A percentile compares a stretch with the other conserved stretches of the same genome.
phyloP scores from a whole-genome alignment of 2,113 vertebrate genomes.

The Lepus americanus region DNA sequence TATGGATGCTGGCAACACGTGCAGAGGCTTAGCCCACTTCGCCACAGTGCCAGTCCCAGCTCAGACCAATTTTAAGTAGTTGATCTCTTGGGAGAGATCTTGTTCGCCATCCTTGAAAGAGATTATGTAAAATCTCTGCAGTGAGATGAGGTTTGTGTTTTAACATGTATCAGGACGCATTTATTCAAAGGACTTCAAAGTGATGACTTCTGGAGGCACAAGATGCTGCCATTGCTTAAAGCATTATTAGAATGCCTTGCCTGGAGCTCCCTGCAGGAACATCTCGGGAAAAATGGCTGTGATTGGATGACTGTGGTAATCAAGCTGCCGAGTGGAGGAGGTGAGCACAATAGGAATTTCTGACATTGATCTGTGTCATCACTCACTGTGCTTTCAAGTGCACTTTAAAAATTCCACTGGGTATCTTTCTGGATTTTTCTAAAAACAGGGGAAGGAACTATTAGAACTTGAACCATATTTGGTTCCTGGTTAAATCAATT shows the following conservation, averaged over 20 bases:
- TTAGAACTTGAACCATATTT: neutral
- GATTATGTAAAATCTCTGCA: neutral
- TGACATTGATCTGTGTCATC: neutral
- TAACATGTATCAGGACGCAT: neutral
- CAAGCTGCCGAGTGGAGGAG: neutral
- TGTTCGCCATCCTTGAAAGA: neutral
- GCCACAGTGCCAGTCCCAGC: neutral
- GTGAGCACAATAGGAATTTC: conserved; percentile 19
- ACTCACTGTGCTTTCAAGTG: neutral
- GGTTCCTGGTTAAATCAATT: neutral
- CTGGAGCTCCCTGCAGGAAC: neutral
- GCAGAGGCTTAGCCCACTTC: too few relatives aligned
- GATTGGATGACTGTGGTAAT: neutral
- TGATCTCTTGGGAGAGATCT: neutral
- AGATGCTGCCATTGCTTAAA: conserved; percentile 8
- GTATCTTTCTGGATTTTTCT: conserved; percentile 21
- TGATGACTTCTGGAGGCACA: neutral
- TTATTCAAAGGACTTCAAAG: conserved; percentile 27
- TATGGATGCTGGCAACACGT: too few relatives aligned
- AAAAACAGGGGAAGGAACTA: neutral
- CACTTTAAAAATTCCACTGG: neutral
- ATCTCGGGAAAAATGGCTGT: neutral
- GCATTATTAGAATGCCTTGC: neutral
- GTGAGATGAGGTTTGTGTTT: neutral
- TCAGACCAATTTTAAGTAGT: neutral